Evolutionary conservation across 2,113 vertebrate species (phyloP).

Genomic region (Phylloscopus trochiloides): DNA sequence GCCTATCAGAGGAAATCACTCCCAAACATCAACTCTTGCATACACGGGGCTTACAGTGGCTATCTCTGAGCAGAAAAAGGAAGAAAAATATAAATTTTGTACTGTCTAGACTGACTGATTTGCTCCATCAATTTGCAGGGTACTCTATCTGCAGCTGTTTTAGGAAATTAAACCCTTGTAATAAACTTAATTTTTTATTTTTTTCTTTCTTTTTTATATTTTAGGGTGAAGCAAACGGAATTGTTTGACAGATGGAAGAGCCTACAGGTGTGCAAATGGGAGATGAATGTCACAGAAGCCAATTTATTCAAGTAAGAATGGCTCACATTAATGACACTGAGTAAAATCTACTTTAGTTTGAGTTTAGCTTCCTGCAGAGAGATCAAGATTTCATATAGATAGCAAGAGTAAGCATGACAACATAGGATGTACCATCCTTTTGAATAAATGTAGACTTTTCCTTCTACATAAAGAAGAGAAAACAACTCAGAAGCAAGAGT

Average conservation of each 20-base stretch:
- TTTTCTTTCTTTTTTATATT: neutral
- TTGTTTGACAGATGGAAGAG: constrained; percentile 95
- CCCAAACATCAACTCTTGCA: neutral
- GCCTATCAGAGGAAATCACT: neutral
- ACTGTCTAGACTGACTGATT: neutral
- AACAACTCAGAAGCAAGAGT: neutral
- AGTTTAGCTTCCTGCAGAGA: neutral
- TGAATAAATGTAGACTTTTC: neutral
- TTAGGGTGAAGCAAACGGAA: constrained; percentile 94
- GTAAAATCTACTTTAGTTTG: neutral
- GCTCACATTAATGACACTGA: neutral
- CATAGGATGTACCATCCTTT: neutral
- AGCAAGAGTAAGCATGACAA: neutral
- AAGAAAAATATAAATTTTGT: neutral
- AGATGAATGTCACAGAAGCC: constrained; percentile 87
- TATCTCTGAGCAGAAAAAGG: neutral
- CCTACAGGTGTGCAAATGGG: constrained; percentile 94
- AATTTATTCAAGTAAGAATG: constrained; percentile 89
- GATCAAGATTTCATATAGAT: neutral
- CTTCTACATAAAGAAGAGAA: neutral
- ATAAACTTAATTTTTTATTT: neutral
- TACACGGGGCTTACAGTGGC: neutral
- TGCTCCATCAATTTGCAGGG: neutral
- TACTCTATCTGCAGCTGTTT: neutral
- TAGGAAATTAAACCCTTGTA: neutral